Evolutionary conservation across 1,140 invertebrate species (phyloP).

Genomic region (Pseudomyrmex concolor): DNA sequence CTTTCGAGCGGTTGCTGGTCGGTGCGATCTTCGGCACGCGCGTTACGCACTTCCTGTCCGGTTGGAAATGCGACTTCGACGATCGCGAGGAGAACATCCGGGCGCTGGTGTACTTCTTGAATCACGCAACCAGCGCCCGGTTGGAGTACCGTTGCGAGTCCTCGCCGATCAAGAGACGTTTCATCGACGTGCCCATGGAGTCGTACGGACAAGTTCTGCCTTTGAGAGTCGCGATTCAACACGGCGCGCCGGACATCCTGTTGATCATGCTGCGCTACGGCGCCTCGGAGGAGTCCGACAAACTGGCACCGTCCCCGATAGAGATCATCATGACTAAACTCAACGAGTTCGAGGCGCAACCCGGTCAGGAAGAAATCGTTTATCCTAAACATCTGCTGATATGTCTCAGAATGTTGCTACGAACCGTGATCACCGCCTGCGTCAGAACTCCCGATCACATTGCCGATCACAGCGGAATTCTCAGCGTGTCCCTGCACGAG

Average conservation of each 20-base stretch:
- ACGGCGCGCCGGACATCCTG: constrained; percentile 89
- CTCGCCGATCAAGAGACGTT: constrained; percentile 81
- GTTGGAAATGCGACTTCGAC: constrained; percentile 93
- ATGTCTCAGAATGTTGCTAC: constrained; percentile 88
- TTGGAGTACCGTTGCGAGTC: constrained; percentile 84
- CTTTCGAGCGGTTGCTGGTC: constrained; percentile 91
- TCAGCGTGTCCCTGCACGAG: constrained; percentile 86
- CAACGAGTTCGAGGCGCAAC: constrained; percentile 85
- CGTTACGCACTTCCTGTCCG: constrained; percentile 91
- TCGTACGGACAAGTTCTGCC: constrained; percentile 90
- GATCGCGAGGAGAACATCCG: constrained; percentile 90
- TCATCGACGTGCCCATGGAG: constrained; percentile 92
- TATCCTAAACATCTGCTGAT: constrained; percentile 88
- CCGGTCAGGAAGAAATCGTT: constrained; percentile 60
- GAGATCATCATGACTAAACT: constrained; percentile 88
- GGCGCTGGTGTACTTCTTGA: constrained; percentile 90
- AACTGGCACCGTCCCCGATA: constrained; percentile 83
- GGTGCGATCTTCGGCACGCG: constrained; percentile 92
- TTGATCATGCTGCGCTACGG: constrained; percentile 90
- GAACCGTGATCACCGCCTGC: constrained; percentile 86
- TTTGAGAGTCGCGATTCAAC: constrained; percentile 89
- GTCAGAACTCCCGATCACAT: constrained; percentile 79
- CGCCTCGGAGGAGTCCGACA: constrained; percentile 85
- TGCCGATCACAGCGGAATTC: constrained; percentile 76
- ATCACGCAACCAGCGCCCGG: constrained; percentile 88